Evolutionary conservation across 2,797 vertebrate genomes (phyloP).

Genomic region (Anniella stebbinsi): DNA sequence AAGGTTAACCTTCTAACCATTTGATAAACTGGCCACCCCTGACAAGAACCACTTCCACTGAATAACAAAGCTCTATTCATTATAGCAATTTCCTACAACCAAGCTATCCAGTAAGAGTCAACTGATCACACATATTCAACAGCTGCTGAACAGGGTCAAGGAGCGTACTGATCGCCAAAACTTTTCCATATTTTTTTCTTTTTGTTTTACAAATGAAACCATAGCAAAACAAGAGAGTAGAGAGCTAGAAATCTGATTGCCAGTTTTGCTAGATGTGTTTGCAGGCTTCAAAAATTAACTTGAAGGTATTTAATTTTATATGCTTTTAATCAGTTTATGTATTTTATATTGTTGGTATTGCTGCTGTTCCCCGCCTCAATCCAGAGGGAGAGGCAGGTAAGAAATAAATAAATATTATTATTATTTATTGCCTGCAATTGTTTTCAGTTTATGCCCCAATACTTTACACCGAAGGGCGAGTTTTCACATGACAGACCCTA

Average conservation of each 20-base stretch:
- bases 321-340: too few relatives aligned
- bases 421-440: neutral
- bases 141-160: neutral
- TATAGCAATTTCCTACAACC: neutral
- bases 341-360: too few relatives aligned
- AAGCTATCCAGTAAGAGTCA: neutral
- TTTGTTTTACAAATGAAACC: neutral
- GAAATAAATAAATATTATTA: too few relatives aligned
- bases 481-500: neutral
- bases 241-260: neutral
- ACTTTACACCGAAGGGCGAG: neutral
- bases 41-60: neutral
- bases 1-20: neutral
- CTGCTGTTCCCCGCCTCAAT: too few relatives aligned
- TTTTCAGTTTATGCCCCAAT: neutral
- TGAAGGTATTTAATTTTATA: too few relatives aligned
- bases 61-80: neutral
- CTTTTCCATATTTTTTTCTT: neutral
- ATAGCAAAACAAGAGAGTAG: neutral
- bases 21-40: neutral
- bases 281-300: neutral
- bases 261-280: neutral
- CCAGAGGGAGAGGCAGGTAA: too few relatives aligned
- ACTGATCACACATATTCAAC: neutral
- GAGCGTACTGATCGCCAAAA: neutral